Conservation (phyloP, 2,888 invertebrate genomes). For the Acanthosepion lycidas region DNA sequence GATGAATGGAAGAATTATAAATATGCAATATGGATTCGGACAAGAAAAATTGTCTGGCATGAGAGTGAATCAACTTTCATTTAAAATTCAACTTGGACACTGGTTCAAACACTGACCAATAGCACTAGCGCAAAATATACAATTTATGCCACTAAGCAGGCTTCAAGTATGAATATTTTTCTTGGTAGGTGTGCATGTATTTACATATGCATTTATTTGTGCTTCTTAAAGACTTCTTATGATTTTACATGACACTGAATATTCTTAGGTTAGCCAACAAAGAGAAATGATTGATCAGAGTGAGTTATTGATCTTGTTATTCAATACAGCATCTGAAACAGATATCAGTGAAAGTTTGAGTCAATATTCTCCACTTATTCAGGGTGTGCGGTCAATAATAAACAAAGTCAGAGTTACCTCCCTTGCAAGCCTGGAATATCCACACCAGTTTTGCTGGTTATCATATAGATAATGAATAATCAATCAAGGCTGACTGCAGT, state of each 20-base stretch:
- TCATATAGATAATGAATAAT: background rate
- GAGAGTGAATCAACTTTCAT: no score
- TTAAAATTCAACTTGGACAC: no score
- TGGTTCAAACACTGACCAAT: no score
- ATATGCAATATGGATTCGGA: no score
- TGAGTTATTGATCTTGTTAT: background rate
- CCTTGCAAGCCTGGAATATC: background rate
- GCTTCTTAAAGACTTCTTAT: background rate
- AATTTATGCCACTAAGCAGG: no score
- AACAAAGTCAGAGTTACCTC: background rate
- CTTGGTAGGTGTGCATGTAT: background rate
- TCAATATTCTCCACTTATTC: background rate
- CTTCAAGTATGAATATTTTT: no score
- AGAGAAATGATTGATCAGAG: background rate
- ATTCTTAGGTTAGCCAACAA: background rate
- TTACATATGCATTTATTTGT: background rate
- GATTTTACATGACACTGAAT: background rate
- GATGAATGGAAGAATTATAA: no score
- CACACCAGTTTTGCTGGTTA: background rate
- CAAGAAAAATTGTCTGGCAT: no score
- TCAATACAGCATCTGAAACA: background rate
- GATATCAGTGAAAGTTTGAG: background rate
- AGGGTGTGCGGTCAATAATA: background rate
- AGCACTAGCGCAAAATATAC: no score
- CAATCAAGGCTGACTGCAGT: no score